These are phyloP conservation scores for Phlogophora meticulosa DNA, from an alignment of 2,888 invertebrate species.

Conservation along the genomic window DNA sequence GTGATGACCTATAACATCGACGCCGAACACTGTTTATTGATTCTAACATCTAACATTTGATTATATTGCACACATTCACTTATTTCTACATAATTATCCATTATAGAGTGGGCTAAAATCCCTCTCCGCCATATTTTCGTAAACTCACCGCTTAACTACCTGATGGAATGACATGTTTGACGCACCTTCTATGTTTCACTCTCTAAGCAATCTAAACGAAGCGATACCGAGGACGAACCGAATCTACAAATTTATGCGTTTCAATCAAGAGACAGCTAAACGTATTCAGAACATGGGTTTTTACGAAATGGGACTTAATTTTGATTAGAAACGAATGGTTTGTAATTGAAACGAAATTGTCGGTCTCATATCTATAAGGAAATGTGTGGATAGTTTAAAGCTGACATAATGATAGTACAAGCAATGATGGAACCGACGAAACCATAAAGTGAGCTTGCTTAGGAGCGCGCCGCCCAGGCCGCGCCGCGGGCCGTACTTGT, in stretches of 20 bases:
- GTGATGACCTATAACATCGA: slow-evolving; percentile 72
- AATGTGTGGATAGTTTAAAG: slow-evolving; percentile 42
- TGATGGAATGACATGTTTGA: slow-evolving; percentile 87
- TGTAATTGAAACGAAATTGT: slow-evolving; percentile 44
- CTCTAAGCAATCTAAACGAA: slow-evolving; percentile 86
- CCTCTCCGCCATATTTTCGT: slow-evolving; percentile 91
- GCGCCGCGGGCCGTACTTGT: slow-evolving; percentile 76
- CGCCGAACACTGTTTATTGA: slow-evolving; percentile 74
- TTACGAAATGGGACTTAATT: slow-evolving; percentile 44
- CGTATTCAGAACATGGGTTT: slow-evolving; percentile 39
- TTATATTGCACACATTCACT: slow-evolving; percentile 90
- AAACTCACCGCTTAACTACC: slow-evolving; percentile 90
- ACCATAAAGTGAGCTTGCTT: slow-evolving; percentile 78
- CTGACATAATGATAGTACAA: slow-evolving; percentile 48
- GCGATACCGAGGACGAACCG: slow-evolving; percentile 64
- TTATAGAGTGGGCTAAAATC: slow-evolving; percentile 88
- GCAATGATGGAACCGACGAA: slow-evolving; percentile 61
- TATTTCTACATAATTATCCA: slow-evolving; percentile 81
- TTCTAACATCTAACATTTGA: slow-evolving; percentile 84
- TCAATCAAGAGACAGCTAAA: slow-evolving; percentile 48
- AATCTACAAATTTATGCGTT: slow-evolving; percentile 54
- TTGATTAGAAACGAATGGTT: slow-evolving; percentile 39
- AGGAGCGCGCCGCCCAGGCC: slow-evolving; percentile 76
- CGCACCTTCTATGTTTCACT: slow-evolving; percentile 80
- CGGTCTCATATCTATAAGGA: slow-evolving; percentile 53